phyloP scores from a whole-genome alignment of 2,113 vertebrate genomes.

The Muscicapa adusta region DNA sequence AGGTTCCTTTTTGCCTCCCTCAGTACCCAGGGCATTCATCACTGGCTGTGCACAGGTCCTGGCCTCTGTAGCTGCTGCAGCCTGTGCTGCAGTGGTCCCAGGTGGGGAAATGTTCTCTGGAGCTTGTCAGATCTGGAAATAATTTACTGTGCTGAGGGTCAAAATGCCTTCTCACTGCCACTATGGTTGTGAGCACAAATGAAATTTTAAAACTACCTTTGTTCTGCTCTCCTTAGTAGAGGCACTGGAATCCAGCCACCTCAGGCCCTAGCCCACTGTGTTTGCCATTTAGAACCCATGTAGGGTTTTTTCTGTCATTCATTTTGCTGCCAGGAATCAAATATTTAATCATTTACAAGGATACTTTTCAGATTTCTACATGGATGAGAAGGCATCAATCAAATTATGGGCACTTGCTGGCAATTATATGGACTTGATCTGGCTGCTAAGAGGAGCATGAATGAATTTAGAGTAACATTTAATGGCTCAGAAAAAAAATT shows the following conservation, averaged over 20 bases:
- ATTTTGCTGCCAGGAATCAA: constrained; percentile 13
- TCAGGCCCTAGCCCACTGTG: not conserved
- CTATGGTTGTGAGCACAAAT: not conserved
- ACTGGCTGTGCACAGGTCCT: not conserved
- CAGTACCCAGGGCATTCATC: not conserved
- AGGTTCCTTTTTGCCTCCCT: not conserved
- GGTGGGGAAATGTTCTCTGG: not conserved
- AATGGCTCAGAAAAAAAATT: not conserved
- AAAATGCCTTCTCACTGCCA: not conserved
- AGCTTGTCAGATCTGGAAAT: constrained; percentile 12
- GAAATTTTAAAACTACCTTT: constrained; percentile 9
- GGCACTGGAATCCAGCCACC: not conserved
- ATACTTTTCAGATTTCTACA: constrained; percentile 24
- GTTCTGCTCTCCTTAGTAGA: not conserved
- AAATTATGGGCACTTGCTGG: constrained; percentile 23
- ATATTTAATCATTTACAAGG: not conserved
- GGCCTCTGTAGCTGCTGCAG: not conserved
- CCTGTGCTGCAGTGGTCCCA: not conserved
- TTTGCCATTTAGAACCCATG: not conserved
- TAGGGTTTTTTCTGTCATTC: not conserved
- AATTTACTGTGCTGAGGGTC: not conserved
- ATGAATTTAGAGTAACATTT: constrained; percentile 38
- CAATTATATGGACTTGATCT: not conserved
- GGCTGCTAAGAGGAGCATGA: constrained; percentile 10
- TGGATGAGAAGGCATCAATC: constrained; percentile 27